phyloP scores from a whole-genome alignment of 1,140 invertebrate genomes.

The Caenorhabditis remanei region DNA sequence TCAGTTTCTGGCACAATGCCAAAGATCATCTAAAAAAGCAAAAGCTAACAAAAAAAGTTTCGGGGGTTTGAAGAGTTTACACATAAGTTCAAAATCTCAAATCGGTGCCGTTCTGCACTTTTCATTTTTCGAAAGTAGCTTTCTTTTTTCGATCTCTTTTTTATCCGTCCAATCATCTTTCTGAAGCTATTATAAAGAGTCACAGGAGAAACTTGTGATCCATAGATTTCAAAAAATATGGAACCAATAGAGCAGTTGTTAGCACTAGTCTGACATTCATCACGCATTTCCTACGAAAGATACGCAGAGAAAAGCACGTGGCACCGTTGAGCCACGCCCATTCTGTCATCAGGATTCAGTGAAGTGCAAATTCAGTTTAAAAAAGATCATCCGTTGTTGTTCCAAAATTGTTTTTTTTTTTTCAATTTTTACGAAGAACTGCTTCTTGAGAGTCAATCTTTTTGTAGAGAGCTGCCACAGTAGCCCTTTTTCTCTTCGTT shows the following conservation, averaged over 20 bases:
- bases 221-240: conserved; percentile 22
- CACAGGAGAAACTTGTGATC: conserved; percentile 38
- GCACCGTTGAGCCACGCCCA: not conserved
- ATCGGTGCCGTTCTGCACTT: not conserved
- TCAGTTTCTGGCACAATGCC: not conserved
- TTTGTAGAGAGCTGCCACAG: too few relatives aligned
- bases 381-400: not conserved
- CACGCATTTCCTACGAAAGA: not conserved
- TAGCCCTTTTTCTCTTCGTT: too few relatives aligned
- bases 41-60: not conserved
- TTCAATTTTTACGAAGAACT: not conserved
- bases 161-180: not conserved
- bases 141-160: not conserved
- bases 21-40: not conserved
- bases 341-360: not conserved
- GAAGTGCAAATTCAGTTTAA: conserved; percentile 22
- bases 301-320: conserved; percentile 46
- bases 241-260: conserved; percentile 43
- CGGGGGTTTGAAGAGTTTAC: not conserved
- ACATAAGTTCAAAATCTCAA: conserved; percentile 13
- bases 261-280: conserved; percentile 35
- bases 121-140: conserved; percentile 10
- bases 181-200: conserved; percentile 3
- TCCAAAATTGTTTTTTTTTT: not conserved
- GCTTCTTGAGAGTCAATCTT: too few relatives aligned